Base-by-base conservation (phyloP, 2,113 vertebrate species). In the Nerophis lumbriciformis region DNA sequence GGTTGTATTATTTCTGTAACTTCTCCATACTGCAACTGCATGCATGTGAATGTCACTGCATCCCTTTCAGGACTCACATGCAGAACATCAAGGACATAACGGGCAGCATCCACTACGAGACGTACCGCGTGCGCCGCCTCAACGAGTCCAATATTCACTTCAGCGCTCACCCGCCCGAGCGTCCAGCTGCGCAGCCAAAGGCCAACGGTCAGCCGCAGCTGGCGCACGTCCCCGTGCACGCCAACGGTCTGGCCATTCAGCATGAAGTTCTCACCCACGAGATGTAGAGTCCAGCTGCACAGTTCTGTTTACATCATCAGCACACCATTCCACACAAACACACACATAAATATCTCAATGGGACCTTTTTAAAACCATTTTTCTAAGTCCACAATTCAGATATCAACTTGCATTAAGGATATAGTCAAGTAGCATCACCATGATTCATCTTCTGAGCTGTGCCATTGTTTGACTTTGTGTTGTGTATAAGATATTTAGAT, bases 21-120 rank as follows among this genome's bases (percentile, higher is more conserved):
- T 28, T 4, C 4, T 28, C 28, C 28, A 4, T 28, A 28, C 28
- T 28, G 28, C 28, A 28, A 28, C 28, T 28, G 28, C 28, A 4
- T 28, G 28, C 28, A 9, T 42, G 8, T 42, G 39, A 42, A 3
- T 37, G n/a, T 15, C 1, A 4, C 4, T 12, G 6, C n/a, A 11
- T 16, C 48, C 9, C 57, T 72, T 67, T 0, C 88, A 99, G 97
- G 91, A 98, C 96, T 6, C 97, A 99, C 86, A 99, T 98, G 97
- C 94, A 99, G 89, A 98, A 98, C 88, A 97, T 99, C 72, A 99
- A 99, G 76, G 97, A 99, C 83, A 96, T 99, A 83, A 98, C 97
- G 76, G 92, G 94, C 90, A 94, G 87, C 90, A 97, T 98, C 90
- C 97, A 98, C 88, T 99, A 98, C 0, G 97, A 99, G 80, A 92